Evolutionary conservation across 2,888 invertebrate species (phyloP).

Genomic region (Hirtodrosophila alboralis): DNA sequence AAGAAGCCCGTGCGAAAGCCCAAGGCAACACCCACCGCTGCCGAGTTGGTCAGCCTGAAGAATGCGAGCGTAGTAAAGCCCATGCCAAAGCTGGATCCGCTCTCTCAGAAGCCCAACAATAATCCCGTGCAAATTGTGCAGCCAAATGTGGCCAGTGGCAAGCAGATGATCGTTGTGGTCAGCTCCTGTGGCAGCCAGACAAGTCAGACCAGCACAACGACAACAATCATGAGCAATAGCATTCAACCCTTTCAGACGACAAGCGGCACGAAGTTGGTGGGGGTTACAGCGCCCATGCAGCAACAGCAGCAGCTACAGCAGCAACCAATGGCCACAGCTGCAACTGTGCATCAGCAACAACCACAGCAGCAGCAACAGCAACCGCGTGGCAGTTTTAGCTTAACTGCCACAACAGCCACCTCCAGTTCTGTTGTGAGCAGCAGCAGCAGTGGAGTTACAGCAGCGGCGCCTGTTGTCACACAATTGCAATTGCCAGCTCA

Average conservation of each 20-base stretch:
- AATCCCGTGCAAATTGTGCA: slow-evolving; percentile 84
- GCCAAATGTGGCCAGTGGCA: slow-evolving; percentile 82
- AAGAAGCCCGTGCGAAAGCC: slow-evolving; percentile 81
- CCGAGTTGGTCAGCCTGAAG: slow-evolving; percentile 76
- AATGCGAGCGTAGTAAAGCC: slow-evolving; percentile 83
- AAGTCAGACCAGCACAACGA: slow-evolving; percentile 65
- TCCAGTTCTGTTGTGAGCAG: slow-evolving; percentile 35
- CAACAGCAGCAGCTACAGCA: slow-evolving; percentile 68
- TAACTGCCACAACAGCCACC: slow-evolving; percentile 49
- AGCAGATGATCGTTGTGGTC: slow-evolving; percentile 72
- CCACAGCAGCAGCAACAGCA: slow-evolving; percentile 70
- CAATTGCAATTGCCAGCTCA: slow-evolving; percentile 50
- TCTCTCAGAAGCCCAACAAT: slow-evolving; percentile 82
- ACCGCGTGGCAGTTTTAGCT: slow-evolving; percentile 55
- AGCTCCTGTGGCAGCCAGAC: slow-evolving; percentile 60
- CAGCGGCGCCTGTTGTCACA: slow-evolving; percentile 36
- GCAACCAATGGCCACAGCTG: slow-evolving; percentile 25
- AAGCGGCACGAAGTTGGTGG: slow-evolving; percentile 82
- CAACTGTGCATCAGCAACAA: slow-evolving; percentile 57
- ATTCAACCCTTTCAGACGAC: slow-evolving; percentile 83
- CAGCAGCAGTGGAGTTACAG: slow-evolving; percentile 66
- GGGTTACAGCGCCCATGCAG: slow-evolving; percentile 84
- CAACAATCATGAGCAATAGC: slow-evolving; percentile 75
- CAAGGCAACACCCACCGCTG: slow-evolving; percentile 75
- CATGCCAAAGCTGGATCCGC: slow-evolving; percentile 83